Percentiles rank a stretch among this genome's conserved stretches.
Evolutionary conservation across 2,888 invertebrate species (phyloP).

Genomic region (Agelastica alni): DNA sequence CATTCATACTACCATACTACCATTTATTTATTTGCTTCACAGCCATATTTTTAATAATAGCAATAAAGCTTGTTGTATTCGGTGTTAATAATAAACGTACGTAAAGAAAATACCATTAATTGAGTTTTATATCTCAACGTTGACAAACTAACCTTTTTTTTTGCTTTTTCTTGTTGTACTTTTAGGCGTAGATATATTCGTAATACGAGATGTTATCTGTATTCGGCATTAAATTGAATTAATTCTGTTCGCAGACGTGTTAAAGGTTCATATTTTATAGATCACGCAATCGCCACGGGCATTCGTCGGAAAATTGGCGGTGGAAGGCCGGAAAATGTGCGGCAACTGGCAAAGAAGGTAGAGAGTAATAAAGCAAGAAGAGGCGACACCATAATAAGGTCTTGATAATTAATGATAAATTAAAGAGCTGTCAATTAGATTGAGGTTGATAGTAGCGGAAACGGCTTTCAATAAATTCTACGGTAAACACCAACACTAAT

Average conservation of each 20-base stretch:
- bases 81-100: no score
- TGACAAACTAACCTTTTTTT: no score
- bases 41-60: no score
- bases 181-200: neutral
- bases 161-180: no score
- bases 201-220: neutral
- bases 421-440: constrained; percentile 35
- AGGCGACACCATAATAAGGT: constrained; percentile 31
- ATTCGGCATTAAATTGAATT: constrained; percentile 12
- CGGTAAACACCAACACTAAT: neutral
- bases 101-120: no score
- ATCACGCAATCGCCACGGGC: constrained; percentile 34
- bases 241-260: constrained; percentile 28
- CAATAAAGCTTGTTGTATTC: no score
- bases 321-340: constrained; percentile 24
- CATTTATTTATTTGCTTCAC: no score
- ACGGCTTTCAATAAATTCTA: neutral
- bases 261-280: constrained; percentile 35
- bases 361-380: constrained; percentile 2
- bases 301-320: constrained; percentile 27
- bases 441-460: neutral
- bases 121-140: no score
- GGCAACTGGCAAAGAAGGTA: neutral
- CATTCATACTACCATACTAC: no score
- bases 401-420: constrained; percentile 41